Evolutionary conservation across 2,888 invertebrate species (phyloP).

Genomic region (Melitaea athalia): DNA sequence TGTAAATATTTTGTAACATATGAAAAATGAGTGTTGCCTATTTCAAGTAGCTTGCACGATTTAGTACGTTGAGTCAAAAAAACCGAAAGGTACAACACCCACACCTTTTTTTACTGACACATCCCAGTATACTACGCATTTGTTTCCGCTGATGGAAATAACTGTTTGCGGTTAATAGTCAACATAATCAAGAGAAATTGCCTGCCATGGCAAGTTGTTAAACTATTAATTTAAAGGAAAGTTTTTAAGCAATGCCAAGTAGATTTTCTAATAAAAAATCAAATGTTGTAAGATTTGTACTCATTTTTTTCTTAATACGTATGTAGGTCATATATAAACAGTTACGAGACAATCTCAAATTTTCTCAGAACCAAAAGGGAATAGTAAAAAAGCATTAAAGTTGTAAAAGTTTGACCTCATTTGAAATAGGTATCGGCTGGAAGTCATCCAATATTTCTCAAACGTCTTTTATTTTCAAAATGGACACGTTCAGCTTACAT

Average conservation of each 20-base stretch:
- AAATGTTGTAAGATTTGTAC: neutral
- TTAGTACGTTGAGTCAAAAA: too few relatives aligned
- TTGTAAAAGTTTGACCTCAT: slow-evolving; percentile 61
- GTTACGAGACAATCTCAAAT: neutral
- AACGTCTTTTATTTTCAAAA: slow-evolving; percentile 59
- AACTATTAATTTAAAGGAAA: neutral
- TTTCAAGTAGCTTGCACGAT: too few relatives aligned
- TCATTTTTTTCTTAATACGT: too few relatives aligned
- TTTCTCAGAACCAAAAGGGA: slow-evolving; percentile 33
- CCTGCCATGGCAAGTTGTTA: neutral
- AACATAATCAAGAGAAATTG: too few relatives aligned
- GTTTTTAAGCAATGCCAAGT: neutral
- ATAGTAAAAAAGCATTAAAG: slow-evolving; percentile 35
- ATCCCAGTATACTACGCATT: too few relatives aligned
- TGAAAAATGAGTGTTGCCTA: too few relatives aligned
- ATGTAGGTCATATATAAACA: too few relatives aligned
- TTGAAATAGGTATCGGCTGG: slow-evolving; percentile 70
- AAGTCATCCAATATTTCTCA: slow-evolving; percentile 65
- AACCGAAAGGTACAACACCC: too few relatives aligned
- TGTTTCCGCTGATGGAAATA: too few relatives aligned
- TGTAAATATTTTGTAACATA: too few relatives aligned
- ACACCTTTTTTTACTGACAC: too few relatives aligned
- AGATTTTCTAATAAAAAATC: neutral
- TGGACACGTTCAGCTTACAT: slow-evolving; percentile 45
- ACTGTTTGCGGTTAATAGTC: too few relatives aligned